Percentiles rank a stretch among this genome's conserved stretches.
Conservation (phyloP, 2,113 vertebrate genomes). For the Percina caprodes region DNA sequence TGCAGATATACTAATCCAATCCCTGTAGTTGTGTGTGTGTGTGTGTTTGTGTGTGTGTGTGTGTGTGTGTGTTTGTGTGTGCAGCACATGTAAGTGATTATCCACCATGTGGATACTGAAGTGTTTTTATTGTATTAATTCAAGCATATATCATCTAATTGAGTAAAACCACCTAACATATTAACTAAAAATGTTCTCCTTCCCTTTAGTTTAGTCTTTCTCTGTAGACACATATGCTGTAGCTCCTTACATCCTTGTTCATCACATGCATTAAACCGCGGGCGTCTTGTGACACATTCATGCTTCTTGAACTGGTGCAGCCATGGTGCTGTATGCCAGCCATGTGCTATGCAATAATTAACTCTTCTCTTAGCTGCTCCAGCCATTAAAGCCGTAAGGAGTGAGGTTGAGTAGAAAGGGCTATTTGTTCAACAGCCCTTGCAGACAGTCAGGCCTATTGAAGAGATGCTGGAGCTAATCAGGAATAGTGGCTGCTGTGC, state of each 20-base stretch:
- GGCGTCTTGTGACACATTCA: constrained; percentile 73
- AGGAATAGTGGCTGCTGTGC: constrained; percentile 49
- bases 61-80: constrained; percentile 1
- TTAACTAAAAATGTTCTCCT: background rate
- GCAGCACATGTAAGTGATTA: constrained; percentile 35
- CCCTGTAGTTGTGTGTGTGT: background rate
- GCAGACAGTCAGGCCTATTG: constrained; percentile 79
- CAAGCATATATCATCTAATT: background rate
- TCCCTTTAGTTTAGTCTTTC: background rate
- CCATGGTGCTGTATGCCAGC: constrained; percentile 57
- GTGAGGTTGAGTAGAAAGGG: constrained; percentile 66
- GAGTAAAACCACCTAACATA: constrained; percentile 8
- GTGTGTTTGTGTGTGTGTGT: background rate
- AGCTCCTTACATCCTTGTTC: constrained; percentile 13
- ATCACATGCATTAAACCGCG: constrained; percentile 55
- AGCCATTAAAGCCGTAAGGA: constrained; percentile 61
- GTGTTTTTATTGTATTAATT: constrained; percentile 16
- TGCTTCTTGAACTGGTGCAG: constrained; percentile 32
- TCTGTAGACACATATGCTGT: background rate
- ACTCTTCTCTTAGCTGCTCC: constrained; percentile 66
- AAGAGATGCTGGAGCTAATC: constrained; percentile 75
- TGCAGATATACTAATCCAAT: constrained; percentile 53
- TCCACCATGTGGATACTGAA: constrained; percentile 14
- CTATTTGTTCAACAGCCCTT: constrained; percentile 68
- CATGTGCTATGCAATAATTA: constrained; percentile 77